Base-by-base conservation (phyloP, 2,797 vertebrate species). In the Triplophysa yarkandensis region DNA sequence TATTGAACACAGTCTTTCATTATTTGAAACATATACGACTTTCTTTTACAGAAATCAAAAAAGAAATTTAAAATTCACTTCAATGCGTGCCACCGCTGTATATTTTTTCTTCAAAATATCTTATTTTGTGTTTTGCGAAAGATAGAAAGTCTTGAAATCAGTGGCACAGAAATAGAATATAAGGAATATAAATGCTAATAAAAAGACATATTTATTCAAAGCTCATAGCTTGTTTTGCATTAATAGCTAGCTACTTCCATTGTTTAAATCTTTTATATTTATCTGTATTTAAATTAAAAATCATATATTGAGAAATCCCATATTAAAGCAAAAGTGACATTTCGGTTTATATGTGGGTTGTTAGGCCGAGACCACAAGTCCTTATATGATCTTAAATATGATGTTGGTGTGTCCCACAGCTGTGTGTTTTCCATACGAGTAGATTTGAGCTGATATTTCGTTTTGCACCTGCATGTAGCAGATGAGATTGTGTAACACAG, bases 401-500 rank as follows among this genome's bases (percentile, higher is more conserved):
- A 9, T 44, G 27, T 25, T 13, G 32, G 43, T 28, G 23, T 30
- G 21, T n/a, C 28, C 25, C 46, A 72, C n/a, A 39, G 32, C 32
- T 52, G 44, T 17, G 6, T 62, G 44, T 62, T 71, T 57, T 58
- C 30, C 30, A 23, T 54, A 16, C 21, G 30, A 48, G 55, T 63
- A 41, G 32, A 48, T 46, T 46, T 46, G 34, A 71, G 55, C 55
- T 46, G 41, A 60, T 71, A 48, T 21, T 21, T 46, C 54, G 50
- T 41, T n/a, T 39, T 64, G 39, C 70, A 72, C 70, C 70, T 72
- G 60, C 34, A 36, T 54, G 34, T 21, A 64, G 34, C 60, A 72
- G 58, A 41, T 54, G 60, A 64, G 63, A 60, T 61, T 54, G 27
- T 63, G 21, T 54, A 72, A 63, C 70, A 72, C 70, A 72, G 60